Base-by-base conservation (phyloP, 2,113 vertebrate species). In the Hydrolagus affinis region DNA sequence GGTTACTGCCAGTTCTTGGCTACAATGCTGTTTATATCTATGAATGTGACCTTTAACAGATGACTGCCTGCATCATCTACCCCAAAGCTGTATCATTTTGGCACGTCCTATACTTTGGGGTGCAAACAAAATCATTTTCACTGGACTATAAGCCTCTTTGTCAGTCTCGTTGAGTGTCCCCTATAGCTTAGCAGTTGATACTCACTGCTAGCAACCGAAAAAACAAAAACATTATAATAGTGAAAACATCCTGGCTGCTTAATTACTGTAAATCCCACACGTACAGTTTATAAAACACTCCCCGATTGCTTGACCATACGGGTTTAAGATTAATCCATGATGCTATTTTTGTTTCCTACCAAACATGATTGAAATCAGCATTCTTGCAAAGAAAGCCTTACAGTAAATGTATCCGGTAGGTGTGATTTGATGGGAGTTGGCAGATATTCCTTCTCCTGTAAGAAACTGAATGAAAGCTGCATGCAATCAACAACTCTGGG, bases 11-110 rank as follows among this genome's bases (percentile, higher is more conserved):
- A 83, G 59, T 28, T 32, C 78, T 66, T 83, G 78, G 62, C 62
- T 32, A 19, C 17, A 3, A 32, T 30, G 25, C 28, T 32, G 78
- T 66, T 83, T 64, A 64, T 28, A 80, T 80, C 77, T 66, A 66
- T 83, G 62, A 83, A 19, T 66, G 28, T 83, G 62, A 68, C 78
- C 23, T 32, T 83, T 32, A 56, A 83, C 28, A 66, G 78, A 66
- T 66, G 77, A 28, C 77, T 83, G 28, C 62, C 59, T 68, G 19
- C 3, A 19, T 17, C 62, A 83, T 59, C 64, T n/a, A 66, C 62
- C 60, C 78, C 78, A 83, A 83, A 66, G 15, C 59, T 14, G n/a
- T 28, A 25, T 28, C 57, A 62, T 80, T 30, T 80, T 25, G 76
- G 76, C 57, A 32, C 25, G 3, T 30, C 66, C 32, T 15, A 30